phyloP scores from a whole-genome alignment of 1,140 invertebrate species.

The Rhynchophorus ferrugineus region DNA sequence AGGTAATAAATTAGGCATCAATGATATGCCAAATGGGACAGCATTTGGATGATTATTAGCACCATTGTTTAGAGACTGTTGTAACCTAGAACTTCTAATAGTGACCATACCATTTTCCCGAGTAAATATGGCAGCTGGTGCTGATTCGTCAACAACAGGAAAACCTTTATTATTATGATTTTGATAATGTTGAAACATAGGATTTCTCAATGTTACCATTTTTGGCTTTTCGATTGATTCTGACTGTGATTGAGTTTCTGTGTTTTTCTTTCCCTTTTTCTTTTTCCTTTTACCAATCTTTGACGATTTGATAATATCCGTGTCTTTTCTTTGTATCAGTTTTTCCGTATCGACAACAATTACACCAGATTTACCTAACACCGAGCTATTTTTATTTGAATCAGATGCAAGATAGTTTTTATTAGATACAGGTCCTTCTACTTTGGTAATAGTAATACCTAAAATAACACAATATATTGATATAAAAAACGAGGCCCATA shows the following conservation, averaged over 20 bases:
- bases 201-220: conserved; percentile 69
- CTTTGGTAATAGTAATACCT: conserved; percentile 70
- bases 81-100: conserved; percentile 58
- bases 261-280: conserved; percentile 56
- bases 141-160: conserved; percentile 28
- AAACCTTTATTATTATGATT: neutral
- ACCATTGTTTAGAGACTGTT: conserved; percentile 32
- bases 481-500: neutral
- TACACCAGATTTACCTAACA: conserved; percentile 47
- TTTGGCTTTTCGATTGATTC: conserved; percentile 38
- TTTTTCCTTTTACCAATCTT: conserved; percentile 37
- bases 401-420: conserved; percentile 43
- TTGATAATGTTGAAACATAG: conserved; percentile 53
- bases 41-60: neutral
- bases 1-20: conserved; percentile 29
- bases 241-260: conserved; percentile 25
- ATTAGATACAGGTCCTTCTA: conserved; percentile 51
- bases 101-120: conserved; percentile 73
- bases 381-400: conserved; percentile 36
- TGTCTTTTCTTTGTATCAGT: conserved; percentile 37
- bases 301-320: conserved; percentile 14
- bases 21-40: conserved; percentile 8
- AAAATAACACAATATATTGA: neutral
- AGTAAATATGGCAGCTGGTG: conserved; percentile 59
- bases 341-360: conserved; percentile 59